Base-by-base conservation (phyloP, 1,140 invertebrate species). In the Macrocentrus cingulum region DNA sequence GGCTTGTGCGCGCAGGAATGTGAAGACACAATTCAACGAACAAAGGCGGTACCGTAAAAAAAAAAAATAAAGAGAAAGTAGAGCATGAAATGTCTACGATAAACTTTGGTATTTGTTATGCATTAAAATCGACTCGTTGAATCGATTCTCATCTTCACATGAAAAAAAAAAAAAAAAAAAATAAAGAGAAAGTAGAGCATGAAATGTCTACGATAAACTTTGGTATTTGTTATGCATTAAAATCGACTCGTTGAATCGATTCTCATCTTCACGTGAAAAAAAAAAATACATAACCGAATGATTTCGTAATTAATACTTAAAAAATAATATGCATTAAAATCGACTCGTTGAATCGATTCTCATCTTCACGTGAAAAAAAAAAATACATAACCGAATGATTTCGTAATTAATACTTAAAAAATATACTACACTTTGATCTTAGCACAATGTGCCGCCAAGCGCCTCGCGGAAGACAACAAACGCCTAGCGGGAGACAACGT, bases 31-130 rank as follows among this genome's bases (percentile, higher is more conserved):
- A 23, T 39, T 8, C 3, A 11, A n/a, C 8, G 36, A 39, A 59
- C 53, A 23, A 45, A 58, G 48, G 34, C 52, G 22, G 66, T 50
- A 62, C 58, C 4, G 42, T 57, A 46, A 59, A 61, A 56, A 65
- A 57, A 66, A 66, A 60, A 60, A 63, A 68, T 60, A 65, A 66
- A 56, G 56, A 64, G 70, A 59, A 58, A 61, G 66, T 56, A 65
- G 41, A 60, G 51, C 13, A 29, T 9, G 48, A 52, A 45, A 62
- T 70, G 66, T 72, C 65, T 69, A 73, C 66, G 65, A 69, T 76
- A 77, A 78, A 77, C 77, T 80, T 80, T 80, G 77, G 77, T 80
- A 80, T 80, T 68, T 46, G 68, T 72, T 76, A 77, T 69, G 69
- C 66, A 65, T 68, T 62, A 19, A 48, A 60, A 65, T 53, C 61